A percentile compares a stretch with the other conserved stretches of the same genome.
phyloP scores from a whole-genome alignment of 1,140 invertebrate species.

The Drosophila ercepeae region DNA sequence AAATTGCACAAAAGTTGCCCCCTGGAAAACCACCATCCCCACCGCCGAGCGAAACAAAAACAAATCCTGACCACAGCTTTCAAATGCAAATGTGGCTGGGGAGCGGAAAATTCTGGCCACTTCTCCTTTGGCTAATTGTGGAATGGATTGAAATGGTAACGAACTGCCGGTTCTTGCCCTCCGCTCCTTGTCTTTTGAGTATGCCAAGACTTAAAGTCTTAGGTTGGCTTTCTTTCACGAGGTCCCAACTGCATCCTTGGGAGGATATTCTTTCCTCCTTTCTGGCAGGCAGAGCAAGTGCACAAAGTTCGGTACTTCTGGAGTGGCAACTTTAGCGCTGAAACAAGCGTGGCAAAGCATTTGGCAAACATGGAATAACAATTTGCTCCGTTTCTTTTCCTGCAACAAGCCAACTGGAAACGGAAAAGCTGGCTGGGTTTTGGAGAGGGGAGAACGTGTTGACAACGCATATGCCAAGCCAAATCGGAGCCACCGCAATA shows the following conservation, averaged over 20 bases:
- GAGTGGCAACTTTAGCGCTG: slow-evolving; percentile 23
- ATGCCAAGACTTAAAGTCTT: slow-evolving; percentile 22
- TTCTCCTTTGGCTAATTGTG: slow-evolving; percentile 41
- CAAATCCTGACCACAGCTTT: slow-evolving; percentile 48
- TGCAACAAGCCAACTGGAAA: slow-evolving; percentile 50
- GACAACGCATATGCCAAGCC: slow-evolving; percentile 55
- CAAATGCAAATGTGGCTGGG: slow-evolving; percentile 48
- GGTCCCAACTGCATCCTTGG: slow-evolving; percentile 11
- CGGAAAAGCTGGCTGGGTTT: not conserved
- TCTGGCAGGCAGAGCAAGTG: slow-evolving; percentile 26
- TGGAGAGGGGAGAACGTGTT: slow-evolving; percentile 37
- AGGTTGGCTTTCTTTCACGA: slow-evolving; percentile 2
- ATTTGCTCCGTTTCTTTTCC: slow-evolving; percentile 46
- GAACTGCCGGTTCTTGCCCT: slow-evolving; percentile 12
- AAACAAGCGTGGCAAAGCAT: slow-evolving; percentile 74
- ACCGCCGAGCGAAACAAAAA: slow-evolving; percentile 5
- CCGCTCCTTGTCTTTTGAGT: not conserved
- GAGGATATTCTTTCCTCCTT: not conserved
- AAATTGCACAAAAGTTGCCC: slow-evolving; percentile 51
- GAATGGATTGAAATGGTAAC: slow-evolving; percentile 29
- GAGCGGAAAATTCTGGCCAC: slow-evolving; percentile 48
- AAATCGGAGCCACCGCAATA: slow-evolving; percentile 49
- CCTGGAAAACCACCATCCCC: slow-evolving; percentile 5
- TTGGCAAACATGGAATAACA: slow-evolving; percentile 78
- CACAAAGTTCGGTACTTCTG: slow-evolving; percentile 27